phyloP scores from a whole-genome alignment of 2,888 invertebrate species.

The Tenodera sinensis region DNA sequence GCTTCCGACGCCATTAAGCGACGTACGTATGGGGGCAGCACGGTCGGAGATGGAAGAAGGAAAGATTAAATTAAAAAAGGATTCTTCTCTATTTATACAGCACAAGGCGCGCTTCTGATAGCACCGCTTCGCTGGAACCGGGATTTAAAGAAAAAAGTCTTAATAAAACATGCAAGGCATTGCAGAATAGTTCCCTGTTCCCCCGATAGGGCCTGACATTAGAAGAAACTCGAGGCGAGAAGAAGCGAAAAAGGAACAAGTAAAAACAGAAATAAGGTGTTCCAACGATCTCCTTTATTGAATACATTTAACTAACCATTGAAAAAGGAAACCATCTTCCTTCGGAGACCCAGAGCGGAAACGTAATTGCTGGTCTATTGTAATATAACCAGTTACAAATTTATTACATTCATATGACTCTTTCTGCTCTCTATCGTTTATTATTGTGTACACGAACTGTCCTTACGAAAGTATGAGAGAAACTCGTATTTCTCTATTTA shows the following conservation, averaged over 20 bases:
- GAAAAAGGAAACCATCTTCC: no score
- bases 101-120: not conserved
- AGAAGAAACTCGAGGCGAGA: not conserved
- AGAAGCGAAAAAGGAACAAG: not conserved
- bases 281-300: no score
- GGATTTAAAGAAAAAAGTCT: not conserved
- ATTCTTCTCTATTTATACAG: not conserved
- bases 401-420: no score
- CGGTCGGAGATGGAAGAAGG: not conserved
- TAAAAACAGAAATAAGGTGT: not conserved
- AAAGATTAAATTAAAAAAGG: not conserved
- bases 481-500: no score
- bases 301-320: no score
- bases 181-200: not conserved
- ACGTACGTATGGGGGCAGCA: not conserved
- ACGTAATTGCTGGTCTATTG: no score
- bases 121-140: not conserved
- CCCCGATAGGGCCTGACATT: not conserved
- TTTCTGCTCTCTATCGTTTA: no score
- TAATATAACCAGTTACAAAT: no score
- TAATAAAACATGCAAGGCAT: not conserved
- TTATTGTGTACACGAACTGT: no score
- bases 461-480: no score
- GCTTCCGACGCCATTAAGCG: not conserved
- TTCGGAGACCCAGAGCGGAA: no score